phyloP scores from a whole-genome alignment of 2,113 vertebrate species.

The Orthonyx spaldingii region DNA sequence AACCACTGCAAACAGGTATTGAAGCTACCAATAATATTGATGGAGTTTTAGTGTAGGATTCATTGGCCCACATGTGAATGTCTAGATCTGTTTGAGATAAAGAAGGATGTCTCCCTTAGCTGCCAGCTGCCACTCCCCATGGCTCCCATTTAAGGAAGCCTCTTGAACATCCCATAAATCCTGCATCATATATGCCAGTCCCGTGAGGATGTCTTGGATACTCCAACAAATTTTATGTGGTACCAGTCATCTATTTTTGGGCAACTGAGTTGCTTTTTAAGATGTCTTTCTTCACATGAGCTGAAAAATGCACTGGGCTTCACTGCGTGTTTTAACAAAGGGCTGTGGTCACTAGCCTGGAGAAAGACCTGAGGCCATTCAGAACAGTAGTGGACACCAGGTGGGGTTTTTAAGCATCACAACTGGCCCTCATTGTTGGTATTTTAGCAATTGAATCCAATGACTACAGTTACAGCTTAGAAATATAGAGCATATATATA shows the following conservation, averaged over 20 bases:
- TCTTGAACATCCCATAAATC: neutral
- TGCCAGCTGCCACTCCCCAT: neutral
- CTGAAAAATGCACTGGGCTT: neutral
- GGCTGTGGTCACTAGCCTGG: neutral
- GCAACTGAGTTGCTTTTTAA: neutral
- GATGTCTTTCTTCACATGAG: neutral
- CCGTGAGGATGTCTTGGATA: neutral
- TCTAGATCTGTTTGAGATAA: neutral
- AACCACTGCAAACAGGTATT: neutral
- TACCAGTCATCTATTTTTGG: neutral
- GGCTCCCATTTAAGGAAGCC: neutral
- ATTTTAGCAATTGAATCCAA: neutral
- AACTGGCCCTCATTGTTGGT: fast-evolving
- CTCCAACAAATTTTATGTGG: neutral
- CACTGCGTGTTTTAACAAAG: neutral
- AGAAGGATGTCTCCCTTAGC: neutral
- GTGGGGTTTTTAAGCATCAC: neutral
- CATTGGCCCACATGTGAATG: neutral
- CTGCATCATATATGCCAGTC: neutral
- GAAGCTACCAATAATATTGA: neutral
- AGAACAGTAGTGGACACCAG: neutral
- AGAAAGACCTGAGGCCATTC: neutral
- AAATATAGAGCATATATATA: neutral
- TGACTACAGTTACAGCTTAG: neutral
- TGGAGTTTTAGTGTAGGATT: neutral